A percentile compares a stretch with the other conserved stretches of the same genome.
phyloP scores from a whole-genome alignment of 2,888 invertebrate species.

The Branchinecta sandiegonensis region DNA sequence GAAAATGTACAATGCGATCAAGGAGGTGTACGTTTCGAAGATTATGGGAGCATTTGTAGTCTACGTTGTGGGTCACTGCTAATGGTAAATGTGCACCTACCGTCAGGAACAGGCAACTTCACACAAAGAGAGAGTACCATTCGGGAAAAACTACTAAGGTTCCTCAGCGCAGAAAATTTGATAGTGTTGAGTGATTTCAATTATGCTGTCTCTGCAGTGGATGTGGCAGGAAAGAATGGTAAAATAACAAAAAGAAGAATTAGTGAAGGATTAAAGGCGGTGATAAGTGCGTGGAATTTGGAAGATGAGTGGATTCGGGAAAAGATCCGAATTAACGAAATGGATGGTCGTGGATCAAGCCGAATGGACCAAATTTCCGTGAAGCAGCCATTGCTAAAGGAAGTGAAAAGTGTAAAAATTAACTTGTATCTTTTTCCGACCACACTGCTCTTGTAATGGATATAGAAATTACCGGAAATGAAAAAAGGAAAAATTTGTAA shows the following conservation, averaged over 20 bases:
- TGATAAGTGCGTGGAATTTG: conserved; percentile 11
- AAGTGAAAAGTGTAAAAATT: neutral
- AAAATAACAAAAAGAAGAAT: neutral
- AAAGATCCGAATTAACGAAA: neutral
- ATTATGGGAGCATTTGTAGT: too few relatives aligned
- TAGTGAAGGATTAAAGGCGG: neutral
- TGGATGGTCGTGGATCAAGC: conserved; percentile 11
- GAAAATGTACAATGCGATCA: too few relatives aligned
- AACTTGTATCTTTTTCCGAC: neutral
- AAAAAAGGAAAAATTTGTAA: neutral
- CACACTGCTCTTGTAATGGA: neutral
- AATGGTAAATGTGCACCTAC: too few relatives aligned
- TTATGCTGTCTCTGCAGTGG: too few relatives aligned
- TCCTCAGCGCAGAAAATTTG: too few relatives aligned
- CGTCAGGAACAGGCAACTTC: too few relatives aligned
- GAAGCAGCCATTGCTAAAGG: neutral
- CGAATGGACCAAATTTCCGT: neutral
- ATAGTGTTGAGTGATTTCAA: too few relatives aligned
- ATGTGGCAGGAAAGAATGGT: neutral
- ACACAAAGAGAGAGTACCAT: too few relatives aligned
- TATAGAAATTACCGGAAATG: neutral
- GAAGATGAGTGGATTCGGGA: conserved; percentile 3
- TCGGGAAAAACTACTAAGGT: too few relatives aligned
- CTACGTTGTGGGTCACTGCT: too few relatives aligned
- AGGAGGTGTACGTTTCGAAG: too few relatives aligned